Conservation (phyloP, 2,113 vertebrate genomes). For the Tragulus kanchil region DNA sequence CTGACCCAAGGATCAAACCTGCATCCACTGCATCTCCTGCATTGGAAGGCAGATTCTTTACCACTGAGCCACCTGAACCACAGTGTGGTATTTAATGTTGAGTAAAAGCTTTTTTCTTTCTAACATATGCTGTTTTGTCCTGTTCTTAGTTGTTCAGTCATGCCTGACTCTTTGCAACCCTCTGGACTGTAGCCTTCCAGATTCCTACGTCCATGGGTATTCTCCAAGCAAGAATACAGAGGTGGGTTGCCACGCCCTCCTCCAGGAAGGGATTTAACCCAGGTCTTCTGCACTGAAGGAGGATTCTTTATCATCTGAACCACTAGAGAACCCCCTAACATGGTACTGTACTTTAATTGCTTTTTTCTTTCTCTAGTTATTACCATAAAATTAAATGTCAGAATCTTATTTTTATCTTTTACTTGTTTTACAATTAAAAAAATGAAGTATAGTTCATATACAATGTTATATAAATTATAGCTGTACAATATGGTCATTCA, state of each 20-base stretch:
- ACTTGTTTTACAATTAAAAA: not conserved
- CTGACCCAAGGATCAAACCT: not conserved
- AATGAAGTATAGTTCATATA: not conserved
- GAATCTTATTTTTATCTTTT: not conserved
- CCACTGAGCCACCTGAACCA: not conserved
- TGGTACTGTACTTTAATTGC: not conserved
- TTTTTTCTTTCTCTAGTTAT: not conserved
- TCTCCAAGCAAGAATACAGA: no score
- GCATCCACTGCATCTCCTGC: not conserved
- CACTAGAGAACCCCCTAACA: no score
- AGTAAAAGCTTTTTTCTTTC: not conserved
- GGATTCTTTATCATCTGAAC: no score
- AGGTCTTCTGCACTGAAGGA: no score
- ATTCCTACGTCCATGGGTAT: no score
- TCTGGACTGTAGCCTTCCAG: no score
- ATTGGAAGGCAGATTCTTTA: not conserved
- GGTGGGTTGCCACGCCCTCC: no score
- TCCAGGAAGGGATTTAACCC: no score
- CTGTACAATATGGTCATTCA: not conserved
- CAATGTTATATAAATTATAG: not conserved
- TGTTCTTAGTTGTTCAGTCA: no score
- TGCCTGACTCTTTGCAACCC: no score
- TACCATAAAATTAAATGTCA: not conserved
- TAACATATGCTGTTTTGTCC: not conserved
- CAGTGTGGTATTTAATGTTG: not conserved